phyloP scores from a whole-genome alignment of 1,140 invertebrate genomes.

The Drosophila cardini region DNA sequence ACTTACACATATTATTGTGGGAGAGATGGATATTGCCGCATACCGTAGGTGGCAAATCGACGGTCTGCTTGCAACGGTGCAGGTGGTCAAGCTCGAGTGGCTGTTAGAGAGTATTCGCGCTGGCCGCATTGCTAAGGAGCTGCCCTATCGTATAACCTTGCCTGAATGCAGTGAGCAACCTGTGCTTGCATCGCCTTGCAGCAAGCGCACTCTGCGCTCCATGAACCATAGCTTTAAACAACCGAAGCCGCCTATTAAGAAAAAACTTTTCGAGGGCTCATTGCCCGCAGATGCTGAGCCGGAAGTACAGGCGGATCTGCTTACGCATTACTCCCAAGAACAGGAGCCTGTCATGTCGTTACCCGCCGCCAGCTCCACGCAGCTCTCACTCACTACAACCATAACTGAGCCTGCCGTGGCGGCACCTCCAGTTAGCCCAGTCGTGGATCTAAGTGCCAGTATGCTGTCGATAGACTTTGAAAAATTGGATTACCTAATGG shows the following conservation, averaged over 20 bases:
- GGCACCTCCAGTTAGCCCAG: not conserved
- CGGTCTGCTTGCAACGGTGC: slow-evolving; percentile 84
- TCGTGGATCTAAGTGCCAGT: slow-evolving; percentile 60
- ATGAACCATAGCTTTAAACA: slow-evolving; percentile 84
- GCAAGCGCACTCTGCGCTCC: slow-evolving; percentile 85
- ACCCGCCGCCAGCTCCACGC: slow-evolving; percentile 64
- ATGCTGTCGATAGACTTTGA: slow-evolving; percentile 75
- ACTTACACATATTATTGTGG: slow-evolving; percentile 92
- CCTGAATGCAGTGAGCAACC: slow-evolving; percentile 60
- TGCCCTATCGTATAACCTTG: slow-evolving; percentile 82
- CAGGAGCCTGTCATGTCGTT: slow-evolving; percentile 68
- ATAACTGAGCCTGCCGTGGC: not conserved
- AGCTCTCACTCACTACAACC: slow-evolving; percentile 30
- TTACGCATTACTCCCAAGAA: slow-evolving; percentile 76
- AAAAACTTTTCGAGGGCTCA: slow-evolving; percentile 64
- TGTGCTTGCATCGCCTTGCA: slow-evolving; percentile 87
- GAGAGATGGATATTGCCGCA: slow-evolving; percentile 85
- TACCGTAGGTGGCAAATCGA: slow-evolving; percentile 69
- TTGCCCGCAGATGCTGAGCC: not conserved
- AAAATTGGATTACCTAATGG: slow-evolving; percentile 82
- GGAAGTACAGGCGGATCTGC: slow-evolving; percentile 33
- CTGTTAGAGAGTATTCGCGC: slow-evolving; percentile 89
- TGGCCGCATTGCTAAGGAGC: slow-evolving; percentile 87
- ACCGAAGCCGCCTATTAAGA: slow-evolving; percentile 64
- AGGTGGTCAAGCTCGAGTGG: slow-evolving; percentile 90